Conservation (phyloP, 2,113 vertebrate species). For the Australoheros scitulus region DNA sequence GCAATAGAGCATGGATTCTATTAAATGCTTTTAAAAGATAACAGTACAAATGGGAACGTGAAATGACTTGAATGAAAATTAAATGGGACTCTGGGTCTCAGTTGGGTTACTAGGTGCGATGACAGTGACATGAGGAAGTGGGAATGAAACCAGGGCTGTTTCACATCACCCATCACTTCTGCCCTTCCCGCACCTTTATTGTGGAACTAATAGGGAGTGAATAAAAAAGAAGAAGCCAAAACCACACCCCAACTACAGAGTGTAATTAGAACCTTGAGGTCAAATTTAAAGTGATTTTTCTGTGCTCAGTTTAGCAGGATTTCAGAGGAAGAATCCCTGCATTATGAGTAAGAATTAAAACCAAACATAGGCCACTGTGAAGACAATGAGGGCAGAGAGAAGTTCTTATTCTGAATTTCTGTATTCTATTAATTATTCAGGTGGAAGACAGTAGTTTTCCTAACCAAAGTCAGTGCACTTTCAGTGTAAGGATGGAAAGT, state of each 20-base stretch:
- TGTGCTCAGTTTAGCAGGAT: slow-evolving; percentile 45
- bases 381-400: slow-evolving; percentile 24
- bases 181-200: slow-evolving; percentile 19
- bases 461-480: background rate
- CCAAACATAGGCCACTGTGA: slow-evolving; percentile 22
- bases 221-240: slow-evolving; percentile 5
- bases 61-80: slow-evolving; percentile 37
- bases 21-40: slow-evolving; percentile 47
- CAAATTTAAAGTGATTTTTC: slow-evolving; percentile 54
- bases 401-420: slow-evolving; percentile 24
- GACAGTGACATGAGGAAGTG: slow-evolving; percentile 20
- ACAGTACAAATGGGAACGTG: slow-evolving; percentile 20
- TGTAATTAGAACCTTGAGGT: slow-evolving; percentile 58
- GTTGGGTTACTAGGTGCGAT: background rate
- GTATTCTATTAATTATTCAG: slow-evolving; percentile 49
- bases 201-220: slow-evolving; percentile 20
- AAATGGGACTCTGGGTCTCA: background rate
- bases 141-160: slow-evolving; percentile 28
- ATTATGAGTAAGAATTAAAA: slow-evolving; percentile 59
- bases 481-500: background rate
- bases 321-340: slow-evolving; percentile 45
- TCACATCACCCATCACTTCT: slow-evolving; percentile 49
- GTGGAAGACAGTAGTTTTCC: background rate
- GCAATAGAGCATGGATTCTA: slow-evolving; percentile 34
- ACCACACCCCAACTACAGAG: slow-evolving; percentile 4